Conservation (phyloP, 1,140 invertebrate species). For the Whitmania pigra region DNA sequence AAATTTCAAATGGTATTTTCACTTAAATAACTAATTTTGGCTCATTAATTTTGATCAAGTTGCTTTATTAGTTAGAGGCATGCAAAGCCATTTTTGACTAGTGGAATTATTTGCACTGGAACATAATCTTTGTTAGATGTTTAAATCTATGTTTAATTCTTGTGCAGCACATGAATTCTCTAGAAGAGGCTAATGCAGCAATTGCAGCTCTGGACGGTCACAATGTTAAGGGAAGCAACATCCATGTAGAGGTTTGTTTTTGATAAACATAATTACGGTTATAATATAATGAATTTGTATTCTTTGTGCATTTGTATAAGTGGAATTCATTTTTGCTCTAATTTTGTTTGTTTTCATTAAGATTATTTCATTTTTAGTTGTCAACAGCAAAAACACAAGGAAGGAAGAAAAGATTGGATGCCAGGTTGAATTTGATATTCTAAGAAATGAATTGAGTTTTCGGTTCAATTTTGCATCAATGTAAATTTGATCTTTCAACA, state of each 20-base stretch:
- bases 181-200: constrained; percentile 73
- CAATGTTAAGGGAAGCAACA: constrained; percentile 14
- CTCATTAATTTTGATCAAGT: too few relatives aligned
- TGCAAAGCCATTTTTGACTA: neutral
- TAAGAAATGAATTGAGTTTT: too few relatives aligned
- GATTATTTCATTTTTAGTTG: neutral
- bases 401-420: neutral
- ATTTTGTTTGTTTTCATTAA: neutral
- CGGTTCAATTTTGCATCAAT: too few relatives aligned
- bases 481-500: too few relatives aligned
- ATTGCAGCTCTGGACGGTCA: constrained; percentile 72
- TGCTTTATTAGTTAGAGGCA: neutral
- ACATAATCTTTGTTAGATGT: neutral
- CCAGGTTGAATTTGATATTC: neutral
- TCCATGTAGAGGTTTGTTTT: constrained; percentile 12
- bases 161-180: constrained; percentile 75
- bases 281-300: neutral
- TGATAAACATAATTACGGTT: neutral
- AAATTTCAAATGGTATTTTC: constrained; percentile 11
- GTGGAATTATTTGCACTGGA: neutral
- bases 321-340: neutral
- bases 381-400: constrained; percentile 1
- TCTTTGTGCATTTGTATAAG: neutral
- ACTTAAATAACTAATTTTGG: too few relatives aligned
- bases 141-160: neutral